phyloP scores from a whole-genome alignment of 2,113 vertebrate genomes.

The Eurystomus gularis region DNA sequence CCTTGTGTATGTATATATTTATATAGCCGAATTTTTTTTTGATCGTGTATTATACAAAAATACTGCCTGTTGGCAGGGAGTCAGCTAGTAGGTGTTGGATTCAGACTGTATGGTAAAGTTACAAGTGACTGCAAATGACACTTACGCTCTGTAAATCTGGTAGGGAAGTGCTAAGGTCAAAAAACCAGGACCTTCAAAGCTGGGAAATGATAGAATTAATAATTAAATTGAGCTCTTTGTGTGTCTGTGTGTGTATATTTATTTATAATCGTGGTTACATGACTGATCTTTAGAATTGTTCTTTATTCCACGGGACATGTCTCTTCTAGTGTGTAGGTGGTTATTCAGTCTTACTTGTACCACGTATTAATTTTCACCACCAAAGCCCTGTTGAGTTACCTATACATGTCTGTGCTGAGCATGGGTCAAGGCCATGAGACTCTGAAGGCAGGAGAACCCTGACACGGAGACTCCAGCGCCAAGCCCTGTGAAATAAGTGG shows the following conservation, averaged over 20 bases:
- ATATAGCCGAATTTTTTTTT: slow-evolving; percentile 51
- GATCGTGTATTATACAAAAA: slow-evolving; percentile 61
- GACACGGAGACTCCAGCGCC: background rate
- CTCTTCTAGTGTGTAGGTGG: background rate
- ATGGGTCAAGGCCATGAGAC: background rate
- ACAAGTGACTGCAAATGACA: slow-evolving; percentile 44
- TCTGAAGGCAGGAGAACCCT: background rate
- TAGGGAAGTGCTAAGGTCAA: background rate
- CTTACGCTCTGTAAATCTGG: slow-evolving; percentile 43
- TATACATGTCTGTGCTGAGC: background rate
- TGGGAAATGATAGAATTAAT: slow-evolving; percentile 16
- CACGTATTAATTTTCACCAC: background rate
- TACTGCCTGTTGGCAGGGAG: slow-evolving; percentile 52
- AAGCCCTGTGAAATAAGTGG: background rate
- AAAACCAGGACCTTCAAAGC: background rate
- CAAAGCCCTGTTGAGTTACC: background rate
- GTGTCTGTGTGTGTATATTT: background rate
- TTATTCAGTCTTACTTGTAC: background rate
- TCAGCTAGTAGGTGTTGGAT: slow-evolving; percentile 53
- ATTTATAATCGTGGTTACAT: background rate
- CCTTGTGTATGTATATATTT: slow-evolving; percentile 49
- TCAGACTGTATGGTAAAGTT: slow-evolving; percentile 39
- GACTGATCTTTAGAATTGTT: background rate
- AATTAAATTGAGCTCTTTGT: background rate
- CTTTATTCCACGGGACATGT: background rate